phyloP scores from a whole-genome alignment of 92 coral and sea anemone species.

The Chrysogorgia sp. region DNA sequence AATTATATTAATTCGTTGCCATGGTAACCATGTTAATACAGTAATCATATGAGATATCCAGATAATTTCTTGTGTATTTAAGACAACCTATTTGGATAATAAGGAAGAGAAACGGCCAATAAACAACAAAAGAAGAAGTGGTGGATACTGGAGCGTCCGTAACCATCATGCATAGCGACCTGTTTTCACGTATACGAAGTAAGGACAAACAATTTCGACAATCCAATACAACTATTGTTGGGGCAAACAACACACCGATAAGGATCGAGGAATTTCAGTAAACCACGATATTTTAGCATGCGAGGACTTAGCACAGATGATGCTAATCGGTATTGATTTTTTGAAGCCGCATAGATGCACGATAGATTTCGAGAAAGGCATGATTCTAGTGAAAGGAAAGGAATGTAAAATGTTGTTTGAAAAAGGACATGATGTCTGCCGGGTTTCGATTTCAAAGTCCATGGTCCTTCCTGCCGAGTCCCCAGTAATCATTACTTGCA shows the following conservation, averaged over 20 bases:
- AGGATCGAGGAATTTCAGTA: slow-evolving; percentile 17
- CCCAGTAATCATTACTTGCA: slow-evolving; percentile 17
- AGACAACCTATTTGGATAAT: too few species aligned
- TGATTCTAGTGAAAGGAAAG: slow-evolving; percentile 17
- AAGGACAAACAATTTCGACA: slow-evolving; percentile 30
- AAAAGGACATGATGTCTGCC: slow-evolving; percentile 29
- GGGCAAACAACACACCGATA: slow-evolving; percentile 47
- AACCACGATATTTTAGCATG: slow-evolving; percentile 36
- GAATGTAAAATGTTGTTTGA: slow-evolving; percentile 4
- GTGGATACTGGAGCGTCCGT: slow-evolving; percentile 54
- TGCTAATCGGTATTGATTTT: slow-evolving; percentile 36
- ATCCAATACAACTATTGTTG: not conserved
- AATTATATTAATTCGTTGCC: too few species aligned
- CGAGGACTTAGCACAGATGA: slow-evolving; percentile 39
- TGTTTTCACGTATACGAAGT: slow-evolving; percentile 26
- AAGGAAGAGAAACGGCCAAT: too few species aligned
- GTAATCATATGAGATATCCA: too few species aligned
- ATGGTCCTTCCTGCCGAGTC: slow-evolving; percentile 42
- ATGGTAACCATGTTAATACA: too few species aligned
- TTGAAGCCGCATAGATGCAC: slow-evolving; percentile 33
- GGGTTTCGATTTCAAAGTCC: slow-evolving; percentile 32
- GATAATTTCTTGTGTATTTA: too few species aligned
- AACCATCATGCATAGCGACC: slow-evolving; percentile 38
- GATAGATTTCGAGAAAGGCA: slow-evolving; percentile 28
- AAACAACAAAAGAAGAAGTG: slow-evolving; percentile 37